phyloP scores from a whole-genome alignment of 2,888 invertebrate genomes.

The Leptopterna dolabrata region DNA sequence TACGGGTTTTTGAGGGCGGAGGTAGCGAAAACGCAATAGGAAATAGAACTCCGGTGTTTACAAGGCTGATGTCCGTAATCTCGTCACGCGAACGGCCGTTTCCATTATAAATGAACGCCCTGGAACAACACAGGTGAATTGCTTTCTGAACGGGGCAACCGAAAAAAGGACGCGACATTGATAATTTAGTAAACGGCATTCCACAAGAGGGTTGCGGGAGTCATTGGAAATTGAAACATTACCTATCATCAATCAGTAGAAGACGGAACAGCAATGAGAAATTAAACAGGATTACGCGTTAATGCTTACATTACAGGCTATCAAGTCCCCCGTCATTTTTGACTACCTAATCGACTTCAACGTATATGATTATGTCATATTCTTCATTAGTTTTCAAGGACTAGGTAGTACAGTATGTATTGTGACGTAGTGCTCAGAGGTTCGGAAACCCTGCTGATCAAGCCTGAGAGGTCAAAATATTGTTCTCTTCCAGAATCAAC shows the following conservation, averaged over 20 bases:
- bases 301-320: neutral
- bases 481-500: no score
- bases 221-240: constrained; percentile 7
- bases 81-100: neutral
- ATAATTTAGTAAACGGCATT: neutral
- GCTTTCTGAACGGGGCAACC: neutral
- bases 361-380: no score
- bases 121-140: neutral
- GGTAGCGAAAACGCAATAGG: neutral
- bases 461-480: no score
- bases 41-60: constrained; percentile 7
- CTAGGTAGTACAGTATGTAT: no score
- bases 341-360: no score
- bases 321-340: neutral
- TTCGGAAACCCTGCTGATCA: no score
- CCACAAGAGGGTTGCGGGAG: neutral
- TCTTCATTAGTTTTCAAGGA: no score
- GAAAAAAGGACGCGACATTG: neutral
- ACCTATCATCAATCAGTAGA: neutral
- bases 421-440: no score
- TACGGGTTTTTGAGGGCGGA: neutral
- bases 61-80: constrained; percentile 7
- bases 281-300: neutral
- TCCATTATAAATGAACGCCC: neutral
- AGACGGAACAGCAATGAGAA: neutral